Conservation (phyloP, 2,113 vertebrate genomes). For the Calidris pugnax region DNA sequence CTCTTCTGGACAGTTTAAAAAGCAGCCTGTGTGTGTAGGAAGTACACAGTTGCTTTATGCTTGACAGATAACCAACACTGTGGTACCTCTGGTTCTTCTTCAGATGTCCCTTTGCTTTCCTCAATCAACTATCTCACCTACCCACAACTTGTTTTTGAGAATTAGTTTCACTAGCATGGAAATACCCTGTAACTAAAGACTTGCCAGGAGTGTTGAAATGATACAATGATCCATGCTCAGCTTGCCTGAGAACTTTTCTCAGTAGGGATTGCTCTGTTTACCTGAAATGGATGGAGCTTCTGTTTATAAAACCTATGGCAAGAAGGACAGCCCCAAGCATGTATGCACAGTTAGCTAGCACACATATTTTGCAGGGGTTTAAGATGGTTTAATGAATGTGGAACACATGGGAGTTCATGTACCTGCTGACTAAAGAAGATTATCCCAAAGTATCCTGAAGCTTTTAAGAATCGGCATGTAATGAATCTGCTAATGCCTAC, state of each 20-base stretch:
- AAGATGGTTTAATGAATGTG: not conserved
- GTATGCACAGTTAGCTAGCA: not conserved
- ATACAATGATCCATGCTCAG: not conserved
- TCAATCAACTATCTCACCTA: not conserved
- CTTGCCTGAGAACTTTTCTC: not conserved
- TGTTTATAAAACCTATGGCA: not conserved
- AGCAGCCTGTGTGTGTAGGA: not conserved
- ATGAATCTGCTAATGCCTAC: not conserved
- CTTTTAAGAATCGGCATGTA: not conserved
- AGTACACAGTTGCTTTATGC: not conserved
- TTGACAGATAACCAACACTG: not conserved
- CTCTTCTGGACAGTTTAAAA: not conserved
- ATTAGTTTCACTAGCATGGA: not conserved
- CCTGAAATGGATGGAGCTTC: not conserved
- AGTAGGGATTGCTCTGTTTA: not conserved
- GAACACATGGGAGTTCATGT: not conserved
- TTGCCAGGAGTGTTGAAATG: not conserved
- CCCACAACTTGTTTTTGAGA: not conserved
- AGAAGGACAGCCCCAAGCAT: not conserved
- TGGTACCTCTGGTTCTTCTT: not conserved
- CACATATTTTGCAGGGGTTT: not conserved
- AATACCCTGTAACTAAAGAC: not conserved
- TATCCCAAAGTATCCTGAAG: not conserved
- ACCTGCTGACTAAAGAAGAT: slow-evolving; percentile 24
- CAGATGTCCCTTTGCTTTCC: not conserved